These are phyloP conservation scores for Sialia sialis DNA, from an alignment of 2,113 vertebrate species.

Conservation along the genomic window DNA sequence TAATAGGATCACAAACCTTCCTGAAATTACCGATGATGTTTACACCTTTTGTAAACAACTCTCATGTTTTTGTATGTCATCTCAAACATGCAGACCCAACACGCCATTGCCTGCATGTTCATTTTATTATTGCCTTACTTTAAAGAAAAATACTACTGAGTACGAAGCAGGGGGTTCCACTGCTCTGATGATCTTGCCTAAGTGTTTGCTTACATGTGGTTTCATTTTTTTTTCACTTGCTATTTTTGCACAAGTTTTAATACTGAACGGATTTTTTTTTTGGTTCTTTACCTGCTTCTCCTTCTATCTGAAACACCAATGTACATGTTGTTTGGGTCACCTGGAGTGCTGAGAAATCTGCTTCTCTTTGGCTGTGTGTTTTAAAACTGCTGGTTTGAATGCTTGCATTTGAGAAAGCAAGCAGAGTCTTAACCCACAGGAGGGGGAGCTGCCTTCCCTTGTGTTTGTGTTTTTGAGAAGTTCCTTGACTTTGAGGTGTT, in stretches of 20 bases:
- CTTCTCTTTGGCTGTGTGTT: conserved; percentile 23
- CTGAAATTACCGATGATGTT: conserved; percentile 52
- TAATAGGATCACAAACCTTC: conserved; percentile 60
- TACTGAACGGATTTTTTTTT: conserved; percentile 22
- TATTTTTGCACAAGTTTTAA: conserved; percentile 64
- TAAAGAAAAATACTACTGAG: conserved; percentile 77
- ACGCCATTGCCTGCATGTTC: conserved; percentile 71
- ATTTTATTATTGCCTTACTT: conserved; percentile 87
- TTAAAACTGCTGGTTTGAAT: conserved; percentile 13
- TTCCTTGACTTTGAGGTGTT: conserved; percentile 36
- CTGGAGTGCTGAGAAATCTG: conserved; percentile 56
- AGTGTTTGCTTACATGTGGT: conserved; percentile 68
- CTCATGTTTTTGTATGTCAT: conserved; percentile 64
- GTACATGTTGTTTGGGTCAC: conserved; percentile 52
- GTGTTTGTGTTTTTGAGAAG: conserved; percentile 24
- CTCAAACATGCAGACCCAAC: conserved; percentile 76
- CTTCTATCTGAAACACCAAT: conserved; percentile 35
- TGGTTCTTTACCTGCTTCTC: conserved; percentile 15
- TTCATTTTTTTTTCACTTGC: conserved; percentile 66
- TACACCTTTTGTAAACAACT: conserved; percentile 67
- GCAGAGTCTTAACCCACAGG: conserved; percentile 30
- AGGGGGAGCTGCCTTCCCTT: not conserved
- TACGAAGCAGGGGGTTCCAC: conserved; percentile 71
- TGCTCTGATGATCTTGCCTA: conserved; percentile 67
- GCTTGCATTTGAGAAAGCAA: conserved; percentile 25